These are phyloP conservation scores for Idaea straminata DNA, from an alignment of 2,888 invertebrate species.

Conservation along the genomic window DNA sequence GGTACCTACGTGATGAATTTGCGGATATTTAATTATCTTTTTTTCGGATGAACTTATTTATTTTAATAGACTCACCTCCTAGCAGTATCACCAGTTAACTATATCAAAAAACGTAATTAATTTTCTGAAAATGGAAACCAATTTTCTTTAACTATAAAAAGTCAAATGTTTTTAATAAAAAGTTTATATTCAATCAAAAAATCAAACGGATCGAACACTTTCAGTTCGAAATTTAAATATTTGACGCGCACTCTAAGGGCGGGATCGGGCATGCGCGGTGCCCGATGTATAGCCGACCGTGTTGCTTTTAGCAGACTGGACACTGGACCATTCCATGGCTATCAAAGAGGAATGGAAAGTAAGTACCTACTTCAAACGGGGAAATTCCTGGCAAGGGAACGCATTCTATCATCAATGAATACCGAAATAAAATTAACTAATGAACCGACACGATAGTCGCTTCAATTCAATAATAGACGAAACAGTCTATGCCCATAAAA, in stretches of 20 bases:
- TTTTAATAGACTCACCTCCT: no score
- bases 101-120: no score
- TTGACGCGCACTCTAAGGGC: conserved; percentile 42
- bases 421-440: neutral
- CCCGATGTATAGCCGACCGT: conserved; percentile 54
- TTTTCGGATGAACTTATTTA: no score
- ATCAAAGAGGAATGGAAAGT: conserved; percentile 49
- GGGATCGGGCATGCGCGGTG: conserved; percentile 43
- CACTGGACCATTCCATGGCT: conserved; percentile 55
- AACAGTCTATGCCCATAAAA: neutral
- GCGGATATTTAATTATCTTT: no score
- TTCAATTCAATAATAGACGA: neutral
- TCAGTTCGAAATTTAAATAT: conserved; percentile 3
- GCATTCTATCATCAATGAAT: conserved; percentile 23
- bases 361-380: conserved; percentile 36
- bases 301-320: conserved; percentile 69
- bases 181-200: conserved; percentile 18
- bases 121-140: no score
- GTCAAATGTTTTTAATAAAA: conserved; percentile 12
- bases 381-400: conserved; percentile 36
- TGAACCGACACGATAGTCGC: neutral
- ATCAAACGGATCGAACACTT: neutral
- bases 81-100: no score
- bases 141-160: conserved; percentile 3
- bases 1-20: no score